Base-by-base conservation (phyloP, 2,888 invertebrate genomes). In the Hemithea aestivaria region DNA sequence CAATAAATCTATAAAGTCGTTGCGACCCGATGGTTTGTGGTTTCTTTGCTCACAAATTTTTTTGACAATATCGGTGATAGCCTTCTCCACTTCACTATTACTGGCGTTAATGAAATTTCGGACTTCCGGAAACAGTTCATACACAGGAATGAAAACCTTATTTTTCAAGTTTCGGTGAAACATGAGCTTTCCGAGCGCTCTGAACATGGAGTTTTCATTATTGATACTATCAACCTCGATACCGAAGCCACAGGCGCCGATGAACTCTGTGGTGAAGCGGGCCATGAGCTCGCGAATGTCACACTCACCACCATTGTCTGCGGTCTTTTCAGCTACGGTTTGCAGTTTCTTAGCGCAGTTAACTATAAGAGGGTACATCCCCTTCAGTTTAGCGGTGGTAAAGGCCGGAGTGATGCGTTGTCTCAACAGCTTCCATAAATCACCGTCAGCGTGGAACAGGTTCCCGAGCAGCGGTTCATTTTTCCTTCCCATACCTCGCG, bases 1-100 rank as follows among this genome's bases (percentile, higher is more conserved):
- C 7, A 73, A 55, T n/a, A 74, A 41, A 50, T 75, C 75, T 8
- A 75, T 54, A 10, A 75, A 75, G 33, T 75, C 75, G 16, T 72
- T 62, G 0, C 73, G 65, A 7, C 66, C 69, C 4, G 62, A 64
- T 1, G 78, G 74, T 22, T 69, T 69, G 26, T 58, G 60, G 21
- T 74, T 66, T 29, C 79, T 58, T 33, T 75, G 69, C 20, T 62
- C 47, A 2, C 70, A 62, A 35, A 78, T 64, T 6, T 53, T 58
- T 43, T 42, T 45, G 3, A 73, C 53, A 9, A 79, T 63, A 9
- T 62, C 44, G 2, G 39, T 37, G 4, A 71, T 44, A 1, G 40
- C 48, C 2, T 51, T 43, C 7, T 67, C 50, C 6, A 69, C 0
- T 2, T 36, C 22, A 0, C 30, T 9, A 8, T 66, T 57, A 0